Percentiles rank a stretch among this genome's conserved stretches.
phyloP scores from a whole-genome alignment of 2,113 vertebrate species.

The Lagenorhynchus albirostris region DNA sequence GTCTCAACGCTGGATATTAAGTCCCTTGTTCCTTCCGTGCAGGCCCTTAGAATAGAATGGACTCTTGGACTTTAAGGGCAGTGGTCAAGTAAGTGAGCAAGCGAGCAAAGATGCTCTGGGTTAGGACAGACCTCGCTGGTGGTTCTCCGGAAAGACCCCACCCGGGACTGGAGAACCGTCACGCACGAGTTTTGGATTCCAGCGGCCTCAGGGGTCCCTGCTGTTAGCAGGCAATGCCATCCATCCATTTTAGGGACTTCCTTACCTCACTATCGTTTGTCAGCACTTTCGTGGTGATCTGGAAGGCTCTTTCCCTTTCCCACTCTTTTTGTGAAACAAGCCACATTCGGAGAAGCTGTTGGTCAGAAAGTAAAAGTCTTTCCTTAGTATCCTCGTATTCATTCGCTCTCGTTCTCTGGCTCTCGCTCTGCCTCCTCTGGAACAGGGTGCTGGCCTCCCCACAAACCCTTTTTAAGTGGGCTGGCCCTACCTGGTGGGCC shows the following conservation, averaged over 20 bases:
- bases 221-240: background rate
- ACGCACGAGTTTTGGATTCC: background rate
- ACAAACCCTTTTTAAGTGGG: background rate
- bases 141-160: background rate
- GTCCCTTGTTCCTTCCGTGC: background rate
- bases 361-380: slow-evolving; percentile 20
- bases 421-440: background rate
- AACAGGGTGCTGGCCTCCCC: no score
- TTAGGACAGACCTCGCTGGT: no score
- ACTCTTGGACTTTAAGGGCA: background rate
- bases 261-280: slow-evolving; percentile 12
- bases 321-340: slow-evolving; percentile 70
- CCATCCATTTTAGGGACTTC: background rate
- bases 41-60: background rate
- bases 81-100: background rate
- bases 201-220: background rate
- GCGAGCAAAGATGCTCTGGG: background rate
- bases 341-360: slow-evolving; percentile 76
- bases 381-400: background rate
- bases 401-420: background rate
- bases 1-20: background rate
- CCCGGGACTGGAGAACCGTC: background rate
- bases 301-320: slow-evolving; percentile 75
- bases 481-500: background rate
- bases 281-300: slow-evolving; percentile 42